Base-by-base conservation (phyloP, 2,113 vertebrate species). In the Petrocephalus microphthalmus region DNA sequence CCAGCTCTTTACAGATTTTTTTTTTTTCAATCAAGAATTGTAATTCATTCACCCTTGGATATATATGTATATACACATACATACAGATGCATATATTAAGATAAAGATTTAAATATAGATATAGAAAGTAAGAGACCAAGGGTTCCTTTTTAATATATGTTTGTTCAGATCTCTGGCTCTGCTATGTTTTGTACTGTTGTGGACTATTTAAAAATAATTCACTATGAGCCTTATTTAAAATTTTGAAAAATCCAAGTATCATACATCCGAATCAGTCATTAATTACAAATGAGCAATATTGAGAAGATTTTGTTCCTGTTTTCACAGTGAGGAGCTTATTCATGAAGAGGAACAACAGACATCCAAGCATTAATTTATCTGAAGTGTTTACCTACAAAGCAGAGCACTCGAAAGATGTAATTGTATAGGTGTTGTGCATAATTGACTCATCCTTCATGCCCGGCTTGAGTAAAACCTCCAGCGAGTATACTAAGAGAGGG, bases 391-490 rank as follows among this genome's bases (percentile, higher is more conserved):
- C 42, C 82, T 74, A 37, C 67, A 74, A 74, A 78, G 71, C 71
- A 42, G 19, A 78, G 37, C 71, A 78, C 71, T 78, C 25, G 82
- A 84, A 84, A 51, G 45, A 51, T 78, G 71, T 78, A 51, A 51
- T 52, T 51, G 82, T 52, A 84, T 52, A 84, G 42, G 49, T n/a
- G 49, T 29, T 51, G 51, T 42, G 15, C 47, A 84, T 25, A 25
- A 52, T 8, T 84, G 56, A 67, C 86, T 87, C 25, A 52, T 42
- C 85, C 33, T 42, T 86, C 86, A 87, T 45, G 8, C 86, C 42
- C 60, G 45, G 60, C 60, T 29, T 67, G 57, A 71, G 57, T 56
- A 49, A 87, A 49, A 47, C n/a, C 54, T 71, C 1, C 42, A 25
- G 57, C 4, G n/a, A 6, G 20, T 64, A n/a, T 67, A 8, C 60